phyloP scores from a whole-genome alignment of 2,888 invertebrate genomes.

The Aphidoletes aphidimyza region DNA sequence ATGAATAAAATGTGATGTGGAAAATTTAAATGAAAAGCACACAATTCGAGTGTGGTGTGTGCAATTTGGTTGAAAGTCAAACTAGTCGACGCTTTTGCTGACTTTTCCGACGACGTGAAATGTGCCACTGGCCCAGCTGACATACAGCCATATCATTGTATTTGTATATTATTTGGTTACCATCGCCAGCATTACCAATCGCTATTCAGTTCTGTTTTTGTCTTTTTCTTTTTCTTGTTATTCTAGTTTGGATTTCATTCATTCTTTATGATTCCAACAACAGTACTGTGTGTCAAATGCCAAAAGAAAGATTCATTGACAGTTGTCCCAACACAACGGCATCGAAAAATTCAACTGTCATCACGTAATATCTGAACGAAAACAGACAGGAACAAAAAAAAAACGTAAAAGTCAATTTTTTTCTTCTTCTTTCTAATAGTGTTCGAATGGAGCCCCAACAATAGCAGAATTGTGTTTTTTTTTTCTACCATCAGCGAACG shows the following conservation, averaged over 20 bases:
- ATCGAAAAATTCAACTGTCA: background rate
- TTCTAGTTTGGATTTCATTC: no score
- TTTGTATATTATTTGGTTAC: background rate
- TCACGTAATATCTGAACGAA: background rate
- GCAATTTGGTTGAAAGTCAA: no score
- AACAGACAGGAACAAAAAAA: background rate
- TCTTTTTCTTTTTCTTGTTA: no score
- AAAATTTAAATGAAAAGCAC: no score
- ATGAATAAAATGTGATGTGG: background rate
- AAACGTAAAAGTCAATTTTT: background rate
- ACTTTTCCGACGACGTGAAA: background rate
- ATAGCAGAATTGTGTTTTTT: conserved; percentile 22
- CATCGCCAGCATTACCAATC: background rate
- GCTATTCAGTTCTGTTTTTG: no score
- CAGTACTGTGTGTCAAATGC: no score
- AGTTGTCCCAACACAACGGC: background rate
- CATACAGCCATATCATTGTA: background rate
- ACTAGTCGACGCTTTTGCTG: background rate
- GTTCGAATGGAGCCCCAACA: background rate
- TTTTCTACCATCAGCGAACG: conserved; percentile 29
- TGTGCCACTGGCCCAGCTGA: conserved; percentile 37
- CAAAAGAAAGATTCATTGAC: no score
- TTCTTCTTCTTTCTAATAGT: no score
- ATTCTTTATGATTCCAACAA: background rate
- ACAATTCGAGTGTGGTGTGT: no score